Evolutionary conservation across 2,113 vertebrate genomes (phyloP).

Genomic region (Cyphomyrus plagiostoma): DNA sequence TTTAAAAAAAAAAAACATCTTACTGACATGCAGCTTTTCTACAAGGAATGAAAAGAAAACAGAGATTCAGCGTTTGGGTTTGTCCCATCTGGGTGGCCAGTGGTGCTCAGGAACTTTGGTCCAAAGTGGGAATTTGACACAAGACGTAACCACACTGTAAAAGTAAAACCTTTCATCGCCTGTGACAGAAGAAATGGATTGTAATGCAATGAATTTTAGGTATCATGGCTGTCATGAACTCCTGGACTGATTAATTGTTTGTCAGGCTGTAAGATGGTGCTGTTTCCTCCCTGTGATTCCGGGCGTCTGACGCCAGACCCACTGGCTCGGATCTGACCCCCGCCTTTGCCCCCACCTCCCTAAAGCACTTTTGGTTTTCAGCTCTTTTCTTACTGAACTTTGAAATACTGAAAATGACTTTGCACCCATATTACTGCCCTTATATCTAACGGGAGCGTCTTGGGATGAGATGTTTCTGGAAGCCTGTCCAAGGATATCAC

Average conservation of each 20-base stretch:
- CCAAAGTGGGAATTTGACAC: neutral
- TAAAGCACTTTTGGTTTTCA: neutral
- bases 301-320: neutral
- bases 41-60: neutral
- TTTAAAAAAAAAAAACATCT: conserved; percentile 37
- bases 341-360: neutral
- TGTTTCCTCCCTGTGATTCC: neutral
- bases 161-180: neutral
- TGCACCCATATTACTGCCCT: neutral
- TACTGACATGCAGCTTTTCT: conserved; percentile 12
- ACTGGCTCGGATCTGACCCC: neutral
- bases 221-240: neutral
- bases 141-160: neutral
- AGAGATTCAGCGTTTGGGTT: neutral
- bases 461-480: neutral
- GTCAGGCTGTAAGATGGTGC: neutral
- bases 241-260: neutral
- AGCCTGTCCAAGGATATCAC: neutral
- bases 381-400: neutral
- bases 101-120: neutral
- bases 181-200: neutral
- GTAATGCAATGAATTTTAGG: neutral
- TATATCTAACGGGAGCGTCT: neutral
- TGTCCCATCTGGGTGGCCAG: too few species aligned
- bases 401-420: neutral